These are phyloP conservation scores for Limnothrissa miodon DNA, from an alignment of 2,113 vertebrate genomes.

Conservation along the genomic window DNA sequence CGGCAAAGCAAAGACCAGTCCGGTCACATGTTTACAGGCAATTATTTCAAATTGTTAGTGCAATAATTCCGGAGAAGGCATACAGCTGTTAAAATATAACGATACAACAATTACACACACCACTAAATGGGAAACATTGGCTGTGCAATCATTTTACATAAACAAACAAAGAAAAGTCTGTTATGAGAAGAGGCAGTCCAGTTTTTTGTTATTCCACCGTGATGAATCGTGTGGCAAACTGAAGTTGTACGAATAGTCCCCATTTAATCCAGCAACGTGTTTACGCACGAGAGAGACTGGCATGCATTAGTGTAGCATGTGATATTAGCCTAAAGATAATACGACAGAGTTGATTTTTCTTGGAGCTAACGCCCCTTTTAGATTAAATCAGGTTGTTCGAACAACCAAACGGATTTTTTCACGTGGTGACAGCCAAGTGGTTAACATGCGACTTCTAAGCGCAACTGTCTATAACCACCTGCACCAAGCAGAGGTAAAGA, in stretches of 20 bases:
- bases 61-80: background rate
- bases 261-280: background rate
- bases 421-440: background rate
- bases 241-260: background rate
- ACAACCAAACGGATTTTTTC: background rate
- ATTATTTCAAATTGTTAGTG: constrained; percentile 12
- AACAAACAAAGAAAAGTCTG: background rate
- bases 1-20: background rate
- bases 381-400: background rate
- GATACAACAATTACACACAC: background rate
- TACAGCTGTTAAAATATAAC: background rate
- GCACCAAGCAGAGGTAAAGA: background rate
- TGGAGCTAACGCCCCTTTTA: background rate
- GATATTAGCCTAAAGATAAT: background rate
- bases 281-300: background rate
- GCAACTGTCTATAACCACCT: constrained; percentile 8
- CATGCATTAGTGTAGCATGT: background rate
- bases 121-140: background rate
- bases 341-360: background rate
- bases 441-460: background rate
- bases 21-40: background rate
- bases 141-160: background rate
- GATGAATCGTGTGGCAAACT: background rate
- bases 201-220: background rate
- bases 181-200: background rate